Base-by-base conservation (phyloP, 64 coral and sea anemone species). In the Dendronephthya gigantea region DNA sequence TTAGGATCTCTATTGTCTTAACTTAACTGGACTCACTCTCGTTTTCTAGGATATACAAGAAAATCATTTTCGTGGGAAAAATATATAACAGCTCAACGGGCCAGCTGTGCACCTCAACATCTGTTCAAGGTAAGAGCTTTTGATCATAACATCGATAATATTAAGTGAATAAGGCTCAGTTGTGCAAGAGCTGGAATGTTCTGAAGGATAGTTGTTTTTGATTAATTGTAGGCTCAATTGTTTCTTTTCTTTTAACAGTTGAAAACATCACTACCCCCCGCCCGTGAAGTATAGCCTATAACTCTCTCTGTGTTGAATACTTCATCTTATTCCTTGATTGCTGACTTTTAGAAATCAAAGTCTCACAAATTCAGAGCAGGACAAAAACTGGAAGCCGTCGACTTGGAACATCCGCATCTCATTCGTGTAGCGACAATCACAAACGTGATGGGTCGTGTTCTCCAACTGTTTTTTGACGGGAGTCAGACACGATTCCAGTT, bases 361-460 rank as follows among this genome's bases (percentile, higher is more conserved):
- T 34, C 87, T 4, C 83, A 91, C 65, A 93, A 93, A 58, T 98
- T 98, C 58, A 98, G 91, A 88, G 56, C 87, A 40, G 92, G 89
- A 14, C 91, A 93, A 87, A 98, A 98, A 74, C 47, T 98, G 2
- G 95, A 98, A 66, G 90, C 83, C 19, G 95, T 93, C 7, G 95
- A 98, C 17, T 58, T 98, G n/a, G 95, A 98, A 65, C 39, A 93
- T 34, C 95, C 92, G 11, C 55, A 82, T 3, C 70, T 87, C 32
- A 91, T 98, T 32, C 89, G 92, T 76, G 92, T 98, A 12, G 95
- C 92, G 7, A 98, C 95, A 39, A 89, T 98, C 49, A 98, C 89
- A 15, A 93, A 98, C 47, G 88, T 93, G 29, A 90, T 98, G 75
- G 95, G 95, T 50, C 82, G 92, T 34, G 81, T 98, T 43, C 51